phyloP scores from a whole-genome alignment of 2,797 vertebrate species.

The Erethizon dorsatum region DNA sequence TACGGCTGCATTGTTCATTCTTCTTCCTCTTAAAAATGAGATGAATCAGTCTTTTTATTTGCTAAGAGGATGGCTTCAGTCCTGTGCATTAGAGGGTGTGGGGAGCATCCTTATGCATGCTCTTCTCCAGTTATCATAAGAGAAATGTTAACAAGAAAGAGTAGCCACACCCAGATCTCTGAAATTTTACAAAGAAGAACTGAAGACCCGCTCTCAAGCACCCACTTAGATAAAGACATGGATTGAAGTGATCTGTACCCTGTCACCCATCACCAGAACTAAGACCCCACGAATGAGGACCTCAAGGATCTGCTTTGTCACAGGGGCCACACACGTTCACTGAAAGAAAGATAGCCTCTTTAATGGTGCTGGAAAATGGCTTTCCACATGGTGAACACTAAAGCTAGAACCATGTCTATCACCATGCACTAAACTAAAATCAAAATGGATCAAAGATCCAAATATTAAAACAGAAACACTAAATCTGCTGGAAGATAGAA shows the following conservation, averaged over 20 bases:
- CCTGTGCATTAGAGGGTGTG: not conserved
- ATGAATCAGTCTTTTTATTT: not conserved
- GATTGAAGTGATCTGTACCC: not conserved
- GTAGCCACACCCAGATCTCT: not conserved
- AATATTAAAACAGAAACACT: not conserved
- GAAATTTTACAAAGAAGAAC: conserved; percentile 10
- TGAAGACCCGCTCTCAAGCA: not conserved
- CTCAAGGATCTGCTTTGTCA: not conserved
- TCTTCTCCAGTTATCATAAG: not conserved
- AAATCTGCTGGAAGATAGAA: not conserved
- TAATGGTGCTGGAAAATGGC: not conserved
- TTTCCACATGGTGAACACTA: not conserved
- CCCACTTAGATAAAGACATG: not conserved
- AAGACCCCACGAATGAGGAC: not conserved
- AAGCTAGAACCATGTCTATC: not conserved
- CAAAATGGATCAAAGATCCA: not conserved
- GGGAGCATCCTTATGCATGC: not conserved
- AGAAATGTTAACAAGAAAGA: conserved; percentile 13
- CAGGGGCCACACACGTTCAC: not conserved
- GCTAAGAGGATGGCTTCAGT: not conserved
- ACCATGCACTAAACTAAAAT: not conserved
- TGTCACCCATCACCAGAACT: not conserved
- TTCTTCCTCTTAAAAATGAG: conserved; percentile 20
- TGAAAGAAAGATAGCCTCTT: not conserved
- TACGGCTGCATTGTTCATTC: not conserved